Conservation (phyloP, 2,113 vertebrate genomes). For the Empidonax alnorum region DNA sequence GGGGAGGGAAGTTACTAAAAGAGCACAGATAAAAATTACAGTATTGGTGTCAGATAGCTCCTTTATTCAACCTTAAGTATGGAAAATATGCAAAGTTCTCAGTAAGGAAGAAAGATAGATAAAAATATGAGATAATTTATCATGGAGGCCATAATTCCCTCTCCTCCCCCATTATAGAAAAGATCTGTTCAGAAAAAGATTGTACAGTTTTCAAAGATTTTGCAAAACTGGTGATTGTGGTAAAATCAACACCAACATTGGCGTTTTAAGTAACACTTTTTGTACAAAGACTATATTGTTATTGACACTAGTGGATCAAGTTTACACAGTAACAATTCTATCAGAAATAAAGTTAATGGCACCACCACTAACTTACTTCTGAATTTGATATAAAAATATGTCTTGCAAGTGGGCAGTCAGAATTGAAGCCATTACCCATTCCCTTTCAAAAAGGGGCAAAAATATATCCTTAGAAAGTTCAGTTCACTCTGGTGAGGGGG, state of each 20-base stretch:
- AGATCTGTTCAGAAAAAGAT: background rate
- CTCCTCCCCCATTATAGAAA: background rate
- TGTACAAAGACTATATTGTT: background rate
- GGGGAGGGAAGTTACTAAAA: background rate
- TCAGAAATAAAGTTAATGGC: constrained; percentile 13
- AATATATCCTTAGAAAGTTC: constrained; percentile 57
- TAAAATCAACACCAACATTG: background rate
- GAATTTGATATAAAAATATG: background rate
- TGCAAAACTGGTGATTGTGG: background rate
- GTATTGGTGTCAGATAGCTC: background rate
- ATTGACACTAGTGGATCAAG: background rate
- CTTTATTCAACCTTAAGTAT: background rate
- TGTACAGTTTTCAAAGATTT: background rate
- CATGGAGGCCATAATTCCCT: background rate
- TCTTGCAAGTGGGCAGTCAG: constrained; percentile 23
- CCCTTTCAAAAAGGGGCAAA: constrained; percentile 27
- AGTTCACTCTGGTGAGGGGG: constrained; percentile 22
- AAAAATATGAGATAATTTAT: background rate
- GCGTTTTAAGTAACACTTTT: background rate
- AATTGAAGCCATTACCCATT: constrained; percentile 36
- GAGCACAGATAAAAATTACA: background rate
- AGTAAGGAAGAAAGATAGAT: background rate
- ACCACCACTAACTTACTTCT: background rate
- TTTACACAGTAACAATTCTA: background rate
- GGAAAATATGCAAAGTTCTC: background rate